phyloP scores from a whole-genome alignment of 2,113 vertebrate species.

The Dasyornis broadbenti region DNA sequence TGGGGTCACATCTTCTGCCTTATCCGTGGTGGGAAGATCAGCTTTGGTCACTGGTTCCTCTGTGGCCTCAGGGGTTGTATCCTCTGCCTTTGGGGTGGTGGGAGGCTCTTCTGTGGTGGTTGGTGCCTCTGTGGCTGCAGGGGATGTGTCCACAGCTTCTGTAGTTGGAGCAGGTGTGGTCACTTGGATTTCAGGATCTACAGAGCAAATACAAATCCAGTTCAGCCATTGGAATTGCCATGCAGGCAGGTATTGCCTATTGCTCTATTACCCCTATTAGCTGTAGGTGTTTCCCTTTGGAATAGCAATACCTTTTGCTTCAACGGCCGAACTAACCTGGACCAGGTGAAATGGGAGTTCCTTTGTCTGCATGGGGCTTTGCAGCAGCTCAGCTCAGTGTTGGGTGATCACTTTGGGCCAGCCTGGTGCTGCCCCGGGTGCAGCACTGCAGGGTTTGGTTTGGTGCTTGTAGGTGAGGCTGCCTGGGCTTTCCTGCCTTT shows the following conservation, averaged over 20 bases:
- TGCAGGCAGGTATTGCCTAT: accelerated
- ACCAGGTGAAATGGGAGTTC: not conserved
- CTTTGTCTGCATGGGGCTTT: not conserved
- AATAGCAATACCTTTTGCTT: not conserved
- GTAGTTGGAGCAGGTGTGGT: conserved; percentile 13
- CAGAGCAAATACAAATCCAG: not conserved
- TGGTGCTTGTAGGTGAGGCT: not conserved
- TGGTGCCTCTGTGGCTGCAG: not conserved
- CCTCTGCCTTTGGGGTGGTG: accelerated
- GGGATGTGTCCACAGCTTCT: not conserved
- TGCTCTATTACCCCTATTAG: accelerated
- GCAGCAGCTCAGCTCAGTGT: not conserved
- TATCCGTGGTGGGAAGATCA: accelerated
- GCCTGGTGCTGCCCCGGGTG: accelerated
- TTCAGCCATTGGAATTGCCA: not conserved
- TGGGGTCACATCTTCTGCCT: accelerated
- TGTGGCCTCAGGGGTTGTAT: not conserved
- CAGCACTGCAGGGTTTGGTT: not conserved
- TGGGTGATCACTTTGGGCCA: not conserved
- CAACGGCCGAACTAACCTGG: not conserved
- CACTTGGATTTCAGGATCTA: conserved; percentile 14
- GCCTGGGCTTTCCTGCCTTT: not conserved
- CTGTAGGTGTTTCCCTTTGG: not conserved
- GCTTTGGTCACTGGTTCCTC: accelerated
- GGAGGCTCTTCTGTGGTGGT: accelerated